phyloP scores from a whole-genome alignment of 2,888 invertebrate species.

The Clanis bilineata region DNA sequence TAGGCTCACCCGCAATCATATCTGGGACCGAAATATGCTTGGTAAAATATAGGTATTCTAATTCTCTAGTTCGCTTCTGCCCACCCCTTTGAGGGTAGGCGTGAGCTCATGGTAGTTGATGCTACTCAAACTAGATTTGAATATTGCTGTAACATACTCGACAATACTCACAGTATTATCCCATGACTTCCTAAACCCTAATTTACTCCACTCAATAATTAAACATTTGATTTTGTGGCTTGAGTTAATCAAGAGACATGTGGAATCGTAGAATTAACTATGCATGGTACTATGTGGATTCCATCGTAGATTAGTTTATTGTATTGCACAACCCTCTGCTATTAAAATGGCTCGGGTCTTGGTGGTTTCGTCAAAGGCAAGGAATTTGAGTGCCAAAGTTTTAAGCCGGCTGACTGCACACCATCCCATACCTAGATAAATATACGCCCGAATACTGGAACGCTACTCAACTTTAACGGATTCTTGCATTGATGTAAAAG shows the following conservation, averaged over 20 bases:
- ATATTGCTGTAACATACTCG: no score
- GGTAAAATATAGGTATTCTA: no score
- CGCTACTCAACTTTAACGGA: no score
- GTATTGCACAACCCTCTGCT: not conserved
- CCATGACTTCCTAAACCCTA: not conserved
- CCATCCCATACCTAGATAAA: not conserved
- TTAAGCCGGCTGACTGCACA: not conserved
- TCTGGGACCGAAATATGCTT: no score
- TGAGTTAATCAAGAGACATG: not conserved
- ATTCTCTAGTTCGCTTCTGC: no score
- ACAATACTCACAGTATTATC: no score
- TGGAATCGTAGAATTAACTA: not conserved
- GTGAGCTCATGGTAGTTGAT: no score
- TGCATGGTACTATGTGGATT: not conserved
- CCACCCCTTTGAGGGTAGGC: no score
- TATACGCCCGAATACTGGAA: no score
- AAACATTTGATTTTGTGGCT: not conserved
- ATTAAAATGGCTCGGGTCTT: not conserved
- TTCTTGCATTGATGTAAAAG: no score
- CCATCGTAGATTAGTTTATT: not conserved
- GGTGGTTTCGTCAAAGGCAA: slow-evolving; percentile 15
- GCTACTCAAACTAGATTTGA: no score
- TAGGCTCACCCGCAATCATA: no score
- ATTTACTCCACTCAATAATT: not conserved
- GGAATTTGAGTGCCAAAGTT: not conserved